phyloP scores from a whole-genome alignment of 2,113 vertebrate genomes.

The Athene cunicularia region DNA sequence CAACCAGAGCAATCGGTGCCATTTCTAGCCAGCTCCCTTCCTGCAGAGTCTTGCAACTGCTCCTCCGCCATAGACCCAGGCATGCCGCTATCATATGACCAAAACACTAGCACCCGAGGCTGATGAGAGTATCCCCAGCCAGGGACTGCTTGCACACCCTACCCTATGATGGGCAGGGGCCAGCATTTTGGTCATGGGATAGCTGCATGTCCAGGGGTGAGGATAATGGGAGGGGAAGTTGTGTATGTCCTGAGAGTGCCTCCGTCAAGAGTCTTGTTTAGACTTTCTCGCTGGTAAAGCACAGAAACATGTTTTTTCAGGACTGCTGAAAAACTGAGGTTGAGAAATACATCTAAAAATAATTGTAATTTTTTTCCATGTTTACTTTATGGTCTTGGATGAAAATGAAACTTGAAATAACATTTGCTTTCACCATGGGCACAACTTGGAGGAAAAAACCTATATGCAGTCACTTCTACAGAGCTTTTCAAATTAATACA shows the following conservation, averaged over 20 bases:
- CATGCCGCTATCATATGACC: not conserved
- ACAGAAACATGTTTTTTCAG: not conserved
- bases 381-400: constrained; percentile 27
- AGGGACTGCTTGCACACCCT: not conserved
- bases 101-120: not conserved
- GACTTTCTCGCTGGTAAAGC: constrained; percentile 2
- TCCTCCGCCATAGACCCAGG: not conserved
- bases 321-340: constrained; percentile 40
- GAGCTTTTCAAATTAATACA: constrained; percentile 48
- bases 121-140: not conserved
- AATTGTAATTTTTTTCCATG: constrained; percentile 17
- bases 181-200: not conserved
- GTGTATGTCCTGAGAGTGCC: not conserved
- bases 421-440: constrained; percentile 50
- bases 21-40: not conserved
- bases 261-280: not conserved
- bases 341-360: constrained; percentile 41
- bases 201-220: not conserved
- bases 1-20: not conserved
- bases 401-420: constrained; percentile 40
- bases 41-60: not conserved
- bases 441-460: constrained; percentile 40
- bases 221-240: not conserved
- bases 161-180: not conserved
- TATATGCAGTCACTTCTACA: constrained; percentile 1